A percentile compares a stretch with the other conserved stretches of the same genome.
These are phyloP conservation scores for Drosophila mettleri DNA, from an alignment of 2,888 invertebrate genomes.

Conservation along the genomic window DNA sequence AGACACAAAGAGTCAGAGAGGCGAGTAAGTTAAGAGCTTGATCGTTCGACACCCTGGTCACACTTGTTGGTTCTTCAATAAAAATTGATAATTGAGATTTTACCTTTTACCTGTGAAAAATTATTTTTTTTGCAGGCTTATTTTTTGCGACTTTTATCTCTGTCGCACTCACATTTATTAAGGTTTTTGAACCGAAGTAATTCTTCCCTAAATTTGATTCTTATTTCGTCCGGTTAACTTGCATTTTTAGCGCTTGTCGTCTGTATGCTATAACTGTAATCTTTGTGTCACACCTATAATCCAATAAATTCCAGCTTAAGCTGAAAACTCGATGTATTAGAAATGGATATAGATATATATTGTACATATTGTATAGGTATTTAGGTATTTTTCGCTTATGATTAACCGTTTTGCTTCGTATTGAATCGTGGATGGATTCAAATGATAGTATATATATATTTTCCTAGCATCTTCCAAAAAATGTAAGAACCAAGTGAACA, in stretches of 20 bases:
- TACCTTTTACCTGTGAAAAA: conserved; percentile 59
- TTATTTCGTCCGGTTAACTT: conserved; percentile 25
- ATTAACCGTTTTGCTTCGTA: conserved; percentile 38
- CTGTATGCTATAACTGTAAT: conserved; percentile 34
- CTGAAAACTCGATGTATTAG: conserved; percentile 56
- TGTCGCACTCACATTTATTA: conserved; percentile 46
- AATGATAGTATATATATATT: conserved; percentile 12
- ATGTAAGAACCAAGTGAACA: not conserved
- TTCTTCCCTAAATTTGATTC: too few relatives aligned
- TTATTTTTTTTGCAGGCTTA: conserved; percentile 36
- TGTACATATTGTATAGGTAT: too few relatives aligned
- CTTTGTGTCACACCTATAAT: conserved; percentile 18
- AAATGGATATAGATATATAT: conserved; percentile 11
- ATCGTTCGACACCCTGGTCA: conserved; percentile 30
- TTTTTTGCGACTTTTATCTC: conserved; percentile 40
- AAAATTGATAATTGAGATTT: conserved; percentile 67
- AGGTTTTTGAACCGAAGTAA: conserved; percentile 73
- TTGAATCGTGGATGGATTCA: conserved; percentile 17
- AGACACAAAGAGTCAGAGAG: conserved; percentile 1
- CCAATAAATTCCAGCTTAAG: conserved; percentile 55
- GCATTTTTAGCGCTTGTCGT: conserved; percentile 42
- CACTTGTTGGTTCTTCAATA: conserved; percentile 61
- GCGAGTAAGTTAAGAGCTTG: conserved; percentile 9
- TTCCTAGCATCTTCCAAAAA: not conserved
- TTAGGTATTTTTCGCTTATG: conserved; percentile 16